Evolutionary conservation across 1,140 invertebrate species (phyloP), one percentile per base, ranked within the genome.

Genomic region (Bombus confusus): DNA sequence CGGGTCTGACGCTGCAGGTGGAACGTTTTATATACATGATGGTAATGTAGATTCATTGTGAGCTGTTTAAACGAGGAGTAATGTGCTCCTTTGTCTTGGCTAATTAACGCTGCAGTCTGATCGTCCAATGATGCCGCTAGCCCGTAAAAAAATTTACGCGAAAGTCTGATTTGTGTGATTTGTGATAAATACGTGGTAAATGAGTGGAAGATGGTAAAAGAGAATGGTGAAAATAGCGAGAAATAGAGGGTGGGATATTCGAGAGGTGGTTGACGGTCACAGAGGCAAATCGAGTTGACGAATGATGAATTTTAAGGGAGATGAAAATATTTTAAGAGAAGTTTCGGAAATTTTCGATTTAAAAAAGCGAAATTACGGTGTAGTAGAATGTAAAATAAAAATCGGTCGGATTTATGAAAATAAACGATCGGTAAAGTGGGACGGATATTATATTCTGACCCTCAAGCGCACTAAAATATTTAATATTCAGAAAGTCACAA

Each of bases 131-230:
- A 34, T 22, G 41, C 22, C 8, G 28, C 28, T 69, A 15, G 22
- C 15, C 15, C 15, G 31, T 66, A 76, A 57, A 69, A 83, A 72
- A 84, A 59, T 64, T 72, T n/a, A 62, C 9, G 10, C 13, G 39
- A 79, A 43, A 79, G 43, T 22, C 37, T 43, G 22, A 37, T 2
- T n/a, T 28, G 10, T 15, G 47, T 57, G 43, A 74, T 52, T 78
- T 34, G 81, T 18, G 47, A 83, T 52, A 75, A 83, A 83, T 83
- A 68, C 39, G 41, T 68, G 64, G 62, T 66, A 78, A 77, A 78
- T 82, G 52, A 76, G n/a, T 57, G 13, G 28, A 41, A 72, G 37
- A n/a, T 25, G 13, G 8, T 15, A 37, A 31, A 28, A 22, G 31
- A 3, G 73, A 13, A 2, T 13, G 37, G 34, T 6, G 39, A 28